These are phyloP conservation scores for Stomatorhinus ivindoensis DNA, from an alignment of 2,113 vertebrate genomes.

Conservation along the genomic window DNA sequence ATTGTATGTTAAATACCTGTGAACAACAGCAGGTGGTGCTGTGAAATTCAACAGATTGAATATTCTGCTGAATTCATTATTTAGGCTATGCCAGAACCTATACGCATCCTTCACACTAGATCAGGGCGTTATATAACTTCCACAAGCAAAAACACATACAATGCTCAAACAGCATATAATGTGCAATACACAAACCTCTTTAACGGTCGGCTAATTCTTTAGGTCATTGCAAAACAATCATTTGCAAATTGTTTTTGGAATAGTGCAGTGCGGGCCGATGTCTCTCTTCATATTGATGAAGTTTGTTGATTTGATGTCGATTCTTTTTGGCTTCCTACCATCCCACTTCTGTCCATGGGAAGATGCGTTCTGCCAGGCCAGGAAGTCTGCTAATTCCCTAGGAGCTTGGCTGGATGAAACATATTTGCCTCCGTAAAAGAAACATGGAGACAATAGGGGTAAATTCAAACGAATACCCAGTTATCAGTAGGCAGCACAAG, in stretches of 20 bases:
- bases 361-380: background rate
- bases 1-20: constrained; percentile 18
- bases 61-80: background rate
- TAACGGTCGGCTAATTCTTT: background rate
- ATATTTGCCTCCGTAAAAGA: background rate
- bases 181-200: background rate
- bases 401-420: constrained; percentile 11
- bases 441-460: constrained; percentile 13
- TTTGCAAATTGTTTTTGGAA: background rate
- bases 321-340: background rate
- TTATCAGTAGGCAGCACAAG: background rate
- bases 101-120: background rate
- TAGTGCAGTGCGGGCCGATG: background rate
- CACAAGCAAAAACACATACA: background rate
- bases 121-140: background rate
- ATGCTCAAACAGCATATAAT: background rate
- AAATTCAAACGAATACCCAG: constrained; percentile 14
- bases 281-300: background rate
- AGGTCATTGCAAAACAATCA: background rate
- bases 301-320: background rate
- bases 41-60: constrained; percentile 24
- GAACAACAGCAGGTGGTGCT: constrained; percentile 33
- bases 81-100: background rate
- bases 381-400: background rate
- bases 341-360: background rate